These are phyloP conservation scores for Cylloceria caligata DNA, from an alignment of 2,888 invertebrate species.

Conservation along the genomic window DNA sequence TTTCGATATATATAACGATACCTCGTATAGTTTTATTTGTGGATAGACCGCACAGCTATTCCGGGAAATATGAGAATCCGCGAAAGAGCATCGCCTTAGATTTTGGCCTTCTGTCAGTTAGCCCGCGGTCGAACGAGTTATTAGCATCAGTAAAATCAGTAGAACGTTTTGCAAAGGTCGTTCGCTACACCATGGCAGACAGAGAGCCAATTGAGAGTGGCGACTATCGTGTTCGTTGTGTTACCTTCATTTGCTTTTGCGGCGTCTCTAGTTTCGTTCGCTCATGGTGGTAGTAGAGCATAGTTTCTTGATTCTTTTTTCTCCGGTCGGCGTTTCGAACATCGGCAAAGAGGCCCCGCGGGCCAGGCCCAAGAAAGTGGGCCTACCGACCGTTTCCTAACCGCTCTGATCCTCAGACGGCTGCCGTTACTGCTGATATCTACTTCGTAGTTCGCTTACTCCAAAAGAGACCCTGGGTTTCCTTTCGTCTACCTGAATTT, in stretches of 20 bases:
- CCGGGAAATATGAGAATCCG: conserved; percentile 56
- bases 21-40: conserved; percentile 30
- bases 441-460: background rate
- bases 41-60: conserved; percentile 23
- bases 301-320: conserved; percentile 45
- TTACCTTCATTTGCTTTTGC: conserved; percentile 2
- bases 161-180: conserved; percentile 39
- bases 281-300: conserved; percentile 32
- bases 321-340: conserved; percentile 49
- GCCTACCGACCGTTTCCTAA: conserved; percentile 31
- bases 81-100: conserved; percentile 24
- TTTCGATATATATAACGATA: background rate
- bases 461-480: conserved; percentile 18
- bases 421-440: background rate
- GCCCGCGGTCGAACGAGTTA: conserved; percentile 48
- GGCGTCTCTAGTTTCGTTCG: conserved; percentile 36
- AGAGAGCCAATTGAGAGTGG: conserved; percentile 3
- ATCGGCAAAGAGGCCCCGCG: too few species aligned
- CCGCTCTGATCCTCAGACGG: conserved; percentile 10
- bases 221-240: conserved; percentile 6
- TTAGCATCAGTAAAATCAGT: conserved; percentile 45
- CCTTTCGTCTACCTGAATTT: conserved; percentile 58
- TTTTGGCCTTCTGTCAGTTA: conserved; percentile 24
- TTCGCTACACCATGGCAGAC: conserved; percentile 3
- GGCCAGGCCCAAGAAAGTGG: conserved; percentile 48